These are phyloP conservation scores for Melanotaenia parkinsoni DNA, from an alignment of 2,797 vertebrate genomes.

Conservation along the genomic window DNA sequence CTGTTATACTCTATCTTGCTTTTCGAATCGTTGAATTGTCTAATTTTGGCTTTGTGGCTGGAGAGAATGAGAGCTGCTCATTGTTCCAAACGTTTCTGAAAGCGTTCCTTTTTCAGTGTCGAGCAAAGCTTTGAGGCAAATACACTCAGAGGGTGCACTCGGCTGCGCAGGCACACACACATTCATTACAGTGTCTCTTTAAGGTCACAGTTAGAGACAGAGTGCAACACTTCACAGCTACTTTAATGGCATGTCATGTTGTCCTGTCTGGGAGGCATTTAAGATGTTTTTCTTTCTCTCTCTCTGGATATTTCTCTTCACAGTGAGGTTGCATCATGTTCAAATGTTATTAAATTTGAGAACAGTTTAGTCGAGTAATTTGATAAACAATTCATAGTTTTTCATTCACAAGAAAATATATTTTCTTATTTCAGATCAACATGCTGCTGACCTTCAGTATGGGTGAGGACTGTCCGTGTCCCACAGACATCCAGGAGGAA, in stretches of 20 bases:
- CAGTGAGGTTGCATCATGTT: slow-evolving; percentile 10
- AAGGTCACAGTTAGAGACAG: slow-evolving; percentile 61
- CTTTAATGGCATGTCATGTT: slow-evolving; percentile 57
- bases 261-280: slow-evolving; percentile 39
- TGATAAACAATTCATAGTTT: neutral
- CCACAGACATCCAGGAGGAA: slow-evolving; percentile 84
- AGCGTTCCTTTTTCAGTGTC: slow-evolving; percentile 9
- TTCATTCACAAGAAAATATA: neutral
- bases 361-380: neutral
- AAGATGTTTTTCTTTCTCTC: neutral
- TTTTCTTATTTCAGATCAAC: slow-evolving; percentile 89
- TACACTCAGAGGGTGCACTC: slow-evolving; percentile 14
- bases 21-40: slow-evolving; percentile 9
- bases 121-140: slow-evolving; percentile 45
- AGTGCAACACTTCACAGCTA: slow-evolving; percentile 53
- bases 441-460: slow-evolving; percentile 96
- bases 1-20: slow-evolving; percentile 22
- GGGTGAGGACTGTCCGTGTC: slow-evolving; percentile 96
- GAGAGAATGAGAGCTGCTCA: slow-evolving; percentile 27
- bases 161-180: slow-evolving; percentile 14
- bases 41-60: slow-evolving; percentile 8
- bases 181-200: slow-evolving; percentile 25
- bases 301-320: slow-evolving; percentile 8
- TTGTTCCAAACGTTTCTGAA: slow-evolving; percentile 34
- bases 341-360: slow-evolving; percentile 4